Evolutionary conservation across 2,113 vertebrate genomes (phyloP).

Genomic region (Motacilla alba): DNA sequence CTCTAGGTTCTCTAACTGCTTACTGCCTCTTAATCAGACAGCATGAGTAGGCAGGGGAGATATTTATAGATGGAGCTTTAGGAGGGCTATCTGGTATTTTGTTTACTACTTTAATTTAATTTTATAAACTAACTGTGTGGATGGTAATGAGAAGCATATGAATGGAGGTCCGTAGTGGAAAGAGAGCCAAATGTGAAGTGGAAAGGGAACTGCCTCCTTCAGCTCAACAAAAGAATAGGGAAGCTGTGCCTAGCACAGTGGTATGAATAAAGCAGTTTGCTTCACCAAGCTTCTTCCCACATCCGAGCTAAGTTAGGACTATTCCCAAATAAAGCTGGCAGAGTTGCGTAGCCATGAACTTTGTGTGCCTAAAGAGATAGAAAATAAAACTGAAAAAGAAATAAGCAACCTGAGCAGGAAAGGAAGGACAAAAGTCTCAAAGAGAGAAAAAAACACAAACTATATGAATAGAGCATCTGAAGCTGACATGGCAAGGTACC

Average conservation of each 20-base stretch:
- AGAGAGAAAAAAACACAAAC: not conserved
- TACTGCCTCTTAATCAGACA: conserved; percentile 12
- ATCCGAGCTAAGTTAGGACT: not conserved
- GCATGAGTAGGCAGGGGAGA: conserved; percentile 35
- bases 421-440: not conserved
- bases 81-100: conserved; percentile 48
- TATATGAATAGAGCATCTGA: not conserved
- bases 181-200: conserved; percentile 2
- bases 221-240: not conserved
- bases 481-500: not conserved
- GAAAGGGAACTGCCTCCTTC: not conserved
- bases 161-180: conserved; percentile 6
- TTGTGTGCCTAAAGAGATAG: not conserved
- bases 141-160: conserved; percentile 34
- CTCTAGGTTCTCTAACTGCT: conserved; percentile 7
- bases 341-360: not conserved
- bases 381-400: not conserved
- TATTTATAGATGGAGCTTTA: conserved; percentile 52
- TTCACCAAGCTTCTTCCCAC: not conserved
- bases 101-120: conserved; percentile 66
- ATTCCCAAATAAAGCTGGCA: not conserved
- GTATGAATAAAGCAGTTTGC: not conserved
- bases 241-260: not conserved
- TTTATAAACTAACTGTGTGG: conserved; percentile 36
- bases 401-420: not conserved